phyloP scores from a whole-genome alignment of 2,113 vertebrate genomes.

The Tyrannus savana region DNA sequence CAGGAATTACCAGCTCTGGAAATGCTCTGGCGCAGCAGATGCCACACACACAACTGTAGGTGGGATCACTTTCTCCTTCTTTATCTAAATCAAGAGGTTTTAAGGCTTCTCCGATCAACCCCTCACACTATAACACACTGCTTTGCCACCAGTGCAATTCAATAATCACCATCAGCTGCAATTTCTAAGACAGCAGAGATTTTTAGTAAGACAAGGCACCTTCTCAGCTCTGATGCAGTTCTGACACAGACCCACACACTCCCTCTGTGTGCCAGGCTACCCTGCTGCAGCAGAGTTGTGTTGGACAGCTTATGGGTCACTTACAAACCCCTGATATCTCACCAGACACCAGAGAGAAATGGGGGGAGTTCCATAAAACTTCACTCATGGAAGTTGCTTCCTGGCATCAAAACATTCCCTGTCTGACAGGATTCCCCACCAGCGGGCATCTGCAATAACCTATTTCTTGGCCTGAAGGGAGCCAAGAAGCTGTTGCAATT shows the following conservation, averaged over 20 bases:
- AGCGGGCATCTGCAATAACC: neutral
- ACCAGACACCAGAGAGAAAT: neutral
- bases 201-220: neutral
- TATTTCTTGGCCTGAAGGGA: neutral
- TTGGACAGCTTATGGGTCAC: rapidly evolving
- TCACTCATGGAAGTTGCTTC: neutral
- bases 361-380: neutral
- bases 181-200: neutral
- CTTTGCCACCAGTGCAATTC: neutral
- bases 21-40: neutral
- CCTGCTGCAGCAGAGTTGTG: neutral
- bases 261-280: neutral
- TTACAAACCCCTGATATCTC: neutral
- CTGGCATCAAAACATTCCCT: neutral
- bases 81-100: neutral
- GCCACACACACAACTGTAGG: neutral
- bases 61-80: neutral
- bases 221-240: neutral
- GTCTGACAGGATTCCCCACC: neutral
- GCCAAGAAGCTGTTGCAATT: neutral
- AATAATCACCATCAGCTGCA: neutral
- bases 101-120: rapidly evolving
- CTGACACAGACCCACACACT: neutral
- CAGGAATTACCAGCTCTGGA: neutral
- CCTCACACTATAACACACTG: rapidly evolving